Base-by-base conservation (phyloP, 1,140 invertebrate genomes). In the Drosophila gunungcola region DNA sequence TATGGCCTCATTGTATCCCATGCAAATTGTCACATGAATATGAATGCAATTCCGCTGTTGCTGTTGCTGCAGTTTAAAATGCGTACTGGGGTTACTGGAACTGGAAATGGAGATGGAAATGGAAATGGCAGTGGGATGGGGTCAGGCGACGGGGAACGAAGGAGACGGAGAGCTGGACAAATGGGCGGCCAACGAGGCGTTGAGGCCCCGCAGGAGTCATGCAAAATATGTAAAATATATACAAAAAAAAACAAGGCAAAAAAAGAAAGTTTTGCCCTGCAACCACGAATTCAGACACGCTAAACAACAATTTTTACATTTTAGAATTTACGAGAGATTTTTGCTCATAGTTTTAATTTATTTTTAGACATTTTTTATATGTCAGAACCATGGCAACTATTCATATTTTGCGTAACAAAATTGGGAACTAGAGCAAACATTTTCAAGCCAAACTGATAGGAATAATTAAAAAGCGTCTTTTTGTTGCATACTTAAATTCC, bases 1-100 rank as follows among this genome's bases (percentile, higher is more conserved):
- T 69, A 70, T 70, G 67, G 64, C 43, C 67, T 68, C 67, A 70
- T 70, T 70, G 67, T 70, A 70, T 70, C 64, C 69, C 67, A 70
- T 70, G 67, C 64, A 70, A 70, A 70, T 70, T 70, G 67, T 70
- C 67, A 70, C 67, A 70, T 70, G 67, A 70, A 70, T 70, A 70
- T 70, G 67, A 70, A 70, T 70, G 67, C 67, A 36, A 70, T 70
- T 70, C 51, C 36, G 65, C 39, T 46, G 63, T 55, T 38, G 39
- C 54, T 69, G 57, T 49, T 60, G 12, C 25, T 58, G 60, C 46
- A 51, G 46, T 34, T 68, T 68, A 65, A 70, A 69, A 70, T 70
- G 67, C 67, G 64, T 70, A n/a, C 65, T 46, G 64, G 51, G 43
- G 49, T 16, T 48, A 56, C 36, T 56, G 27, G 42, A 70, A 70